These are phyloP conservation scores for Siphlonurus alternatus DNA, from an alignment of 2,888 invertebrate species.

Conservation along the genomic window DNA sequence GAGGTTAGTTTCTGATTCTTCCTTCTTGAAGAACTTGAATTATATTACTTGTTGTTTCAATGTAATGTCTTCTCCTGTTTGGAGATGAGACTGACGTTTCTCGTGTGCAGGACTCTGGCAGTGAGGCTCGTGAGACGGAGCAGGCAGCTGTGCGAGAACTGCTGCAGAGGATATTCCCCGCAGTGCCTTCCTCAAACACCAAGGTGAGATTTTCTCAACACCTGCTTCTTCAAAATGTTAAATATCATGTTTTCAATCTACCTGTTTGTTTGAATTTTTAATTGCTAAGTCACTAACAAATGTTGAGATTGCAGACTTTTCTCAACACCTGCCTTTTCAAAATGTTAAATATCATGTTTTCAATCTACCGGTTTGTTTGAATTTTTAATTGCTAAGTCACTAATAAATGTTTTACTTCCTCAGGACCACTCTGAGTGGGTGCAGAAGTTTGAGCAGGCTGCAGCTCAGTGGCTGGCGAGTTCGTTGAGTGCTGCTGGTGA, in stretches of 20 bases:
- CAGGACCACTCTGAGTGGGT: constrained; percentile 20
- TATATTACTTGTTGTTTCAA: too few relatives aligned
- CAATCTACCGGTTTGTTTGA: too few relatives aligned
- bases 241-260: constrained; percentile 3
- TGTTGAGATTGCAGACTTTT: too few relatives aligned
- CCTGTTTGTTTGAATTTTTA: too few relatives aligned
- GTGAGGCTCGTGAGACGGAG: constrained; percentile 26
- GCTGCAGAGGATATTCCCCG: constrained; percentile 44
- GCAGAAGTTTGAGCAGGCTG: constrained; percentile 21
- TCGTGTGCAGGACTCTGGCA: constrained; percentile 5
- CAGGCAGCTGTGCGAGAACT: constrained; percentile 32
- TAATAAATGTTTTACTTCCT: background rate
- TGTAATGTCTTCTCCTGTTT: too few relatives aligned
- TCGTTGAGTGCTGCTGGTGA: constrained; percentile 12
- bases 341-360: too few relatives aligned
- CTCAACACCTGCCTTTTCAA: too few relatives aligned
- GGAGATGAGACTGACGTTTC: too few relatives aligned
- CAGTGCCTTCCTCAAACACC: constrained; percentile 24
- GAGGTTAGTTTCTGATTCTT: too few relatives aligned
- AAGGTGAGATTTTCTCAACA: constrained; percentile 11
- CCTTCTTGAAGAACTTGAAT: too few relatives aligned
- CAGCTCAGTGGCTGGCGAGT: constrained; percentile 18
- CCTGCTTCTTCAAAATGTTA: background rate
- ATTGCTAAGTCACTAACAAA: too few relatives aligned
- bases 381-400: too few relatives aligned